Evolutionary conservation across 2,888 invertebrate genomes (phyloP), one percentile per base, ranked within the genome.

Genomic region (Drosophila parthenogenetica): DNA sequence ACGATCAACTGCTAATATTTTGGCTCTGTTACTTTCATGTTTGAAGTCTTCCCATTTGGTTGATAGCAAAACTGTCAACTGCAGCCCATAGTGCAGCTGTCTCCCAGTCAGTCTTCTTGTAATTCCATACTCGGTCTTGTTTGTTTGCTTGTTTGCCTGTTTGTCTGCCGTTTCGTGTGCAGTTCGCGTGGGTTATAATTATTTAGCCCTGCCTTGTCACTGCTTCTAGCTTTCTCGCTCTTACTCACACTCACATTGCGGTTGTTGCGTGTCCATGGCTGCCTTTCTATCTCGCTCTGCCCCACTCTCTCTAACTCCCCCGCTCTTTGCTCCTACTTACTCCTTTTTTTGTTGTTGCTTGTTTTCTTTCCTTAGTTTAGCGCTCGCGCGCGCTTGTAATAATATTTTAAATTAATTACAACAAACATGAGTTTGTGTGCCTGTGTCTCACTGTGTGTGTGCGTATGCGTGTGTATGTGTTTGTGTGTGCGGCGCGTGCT

Each of bases 401-500:
- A 89, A 89, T 90, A 90, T 90, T 90, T 90, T 90, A 89, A 89
- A 89, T 89, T 90, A 90, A 89, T 89, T 89, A 88, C 89, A 89
- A 90, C 84, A 88, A 87, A 89, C 86, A 89, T 73, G 71, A 53
- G 69, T 55, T 60, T 46, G 50, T 58, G 65, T 64, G 66, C 35
- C 37, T 45, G 32, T 51, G 29, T 64, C 42, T 14, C 46, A 55
- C 37, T 51, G 35, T 60, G 46, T 62, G 45, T 71, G 51, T 66
- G 39, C 59, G 45, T 54, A 25, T 64, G 73, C 63, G 62, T 35
- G 42, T 19, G 55, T 57, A 40, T 45, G 40, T 61, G 53, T 65
- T 40, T 64, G 48, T 51, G 48, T 63, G 76, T 67, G 59, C 32
- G 69, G 81, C 81, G 81, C 81, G 87, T 81, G 81, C 81, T 81